Percentiles rank a stretch among this genome's conserved stretches.
phyloP scores from a whole-genome alignment of 2,113 vertebrate species.

The Hylia prasina region DNA sequence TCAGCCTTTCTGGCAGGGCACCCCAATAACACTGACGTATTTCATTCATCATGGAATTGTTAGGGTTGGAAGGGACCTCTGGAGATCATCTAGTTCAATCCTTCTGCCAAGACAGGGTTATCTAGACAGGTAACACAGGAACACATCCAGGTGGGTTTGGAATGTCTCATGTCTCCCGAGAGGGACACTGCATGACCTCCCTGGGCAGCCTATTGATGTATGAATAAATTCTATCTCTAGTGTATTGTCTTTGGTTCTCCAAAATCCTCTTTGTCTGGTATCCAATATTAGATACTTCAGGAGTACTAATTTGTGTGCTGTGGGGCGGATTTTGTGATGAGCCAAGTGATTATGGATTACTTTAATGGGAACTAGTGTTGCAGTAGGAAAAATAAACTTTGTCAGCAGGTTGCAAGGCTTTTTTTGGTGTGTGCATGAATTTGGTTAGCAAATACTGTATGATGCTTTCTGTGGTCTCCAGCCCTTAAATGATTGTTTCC shows the following conservation, averaged over 20 bases:
- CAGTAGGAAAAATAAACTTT: background rate
- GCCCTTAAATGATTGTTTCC: constrained; percentile 23
- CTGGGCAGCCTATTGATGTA: background rate
- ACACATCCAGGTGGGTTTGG: background rate
- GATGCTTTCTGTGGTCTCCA: constrained; percentile 1
- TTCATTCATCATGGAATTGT: background rate
- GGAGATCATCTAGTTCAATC: background rate
- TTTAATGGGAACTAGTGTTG: background rate
- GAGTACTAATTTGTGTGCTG: background rate
- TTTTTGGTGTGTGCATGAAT: background rate
- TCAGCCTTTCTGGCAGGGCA: background rate
- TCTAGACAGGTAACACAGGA: background rate
- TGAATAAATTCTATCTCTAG: background rate
- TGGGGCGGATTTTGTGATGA: background rate
- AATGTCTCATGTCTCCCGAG: background rate
- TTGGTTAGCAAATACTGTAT: background rate
- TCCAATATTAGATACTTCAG: background rate
- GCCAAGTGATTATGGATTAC: background rate
- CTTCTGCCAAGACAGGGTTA: background rate
- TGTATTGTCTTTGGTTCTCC: background rate
- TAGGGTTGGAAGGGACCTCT: background rate
- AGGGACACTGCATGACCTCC: background rate
- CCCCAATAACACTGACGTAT: background rate
- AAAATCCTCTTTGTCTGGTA: background rate
- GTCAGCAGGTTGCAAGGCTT: background rate